These are phyloP conservation scores for Scleropages formosus DNA, from an alignment of 2,797 vertebrate genomes.

Conservation along the genomic window DNA sequence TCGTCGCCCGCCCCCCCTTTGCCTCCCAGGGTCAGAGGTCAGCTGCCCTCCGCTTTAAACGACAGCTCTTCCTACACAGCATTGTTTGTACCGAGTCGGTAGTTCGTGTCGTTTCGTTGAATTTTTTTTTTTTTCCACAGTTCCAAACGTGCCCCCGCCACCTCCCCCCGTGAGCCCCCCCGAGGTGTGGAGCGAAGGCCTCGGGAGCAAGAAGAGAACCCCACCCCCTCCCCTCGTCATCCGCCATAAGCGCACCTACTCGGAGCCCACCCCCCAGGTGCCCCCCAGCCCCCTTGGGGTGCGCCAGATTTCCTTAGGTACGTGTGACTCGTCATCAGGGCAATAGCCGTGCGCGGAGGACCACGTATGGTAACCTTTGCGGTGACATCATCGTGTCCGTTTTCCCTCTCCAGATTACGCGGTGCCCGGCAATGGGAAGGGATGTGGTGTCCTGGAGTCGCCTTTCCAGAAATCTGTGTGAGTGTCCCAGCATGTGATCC, in stretches of 20 bases:
- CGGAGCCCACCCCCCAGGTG: conserved; percentile 63
- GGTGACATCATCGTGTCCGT: conserved; percentile 12
- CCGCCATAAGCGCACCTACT: conserved; percentile 75
- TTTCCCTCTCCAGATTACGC: conserved; percentile 56
- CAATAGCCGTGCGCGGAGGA: neutral
- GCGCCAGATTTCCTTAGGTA: conserved; percentile 54
- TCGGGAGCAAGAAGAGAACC: conserved; percentile 58
- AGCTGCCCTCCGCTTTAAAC: neutral
- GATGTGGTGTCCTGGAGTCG: conserved; percentile 60
- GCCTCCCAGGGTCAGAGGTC: conserved; percentile 68
- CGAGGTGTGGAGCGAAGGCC: conserved; percentile 44
- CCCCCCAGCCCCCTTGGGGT: conserved; percentile 51
- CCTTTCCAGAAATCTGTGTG: conserved; percentile 67
- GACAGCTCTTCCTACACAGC: neutral
- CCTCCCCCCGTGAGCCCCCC: conserved; percentile 52
- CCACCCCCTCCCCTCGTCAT: conserved; percentile 58
- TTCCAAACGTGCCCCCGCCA: conserved; percentile 53
- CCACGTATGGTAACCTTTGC: neutral
- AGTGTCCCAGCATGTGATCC: conserved; percentile 38
- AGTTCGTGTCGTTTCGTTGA: no score
- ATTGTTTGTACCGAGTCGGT: conserved; percentile 29
- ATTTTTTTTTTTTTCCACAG: conserved; percentile 43
- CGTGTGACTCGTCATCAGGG: neutral
- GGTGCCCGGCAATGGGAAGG: conserved; percentile 55
- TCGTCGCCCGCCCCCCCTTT: conserved; percentile 69